Percentiles rank a stretch among this genome's conserved stretches.
Conservation (phyloP, 2,113 vertebrate species). For the Ammospiza nelsoni region DNA sequence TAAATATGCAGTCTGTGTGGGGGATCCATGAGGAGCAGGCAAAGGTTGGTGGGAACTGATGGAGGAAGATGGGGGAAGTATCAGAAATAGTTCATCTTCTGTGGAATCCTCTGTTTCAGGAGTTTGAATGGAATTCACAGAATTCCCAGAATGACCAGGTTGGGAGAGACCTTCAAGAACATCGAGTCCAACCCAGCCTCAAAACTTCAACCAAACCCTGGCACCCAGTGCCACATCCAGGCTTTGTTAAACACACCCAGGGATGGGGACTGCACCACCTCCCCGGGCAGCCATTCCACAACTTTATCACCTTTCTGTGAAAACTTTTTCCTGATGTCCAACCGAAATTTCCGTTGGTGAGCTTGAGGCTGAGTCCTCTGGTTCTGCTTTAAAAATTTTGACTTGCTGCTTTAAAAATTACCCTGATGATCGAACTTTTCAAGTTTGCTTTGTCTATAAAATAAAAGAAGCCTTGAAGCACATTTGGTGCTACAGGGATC, state of each 20-base stretch:
- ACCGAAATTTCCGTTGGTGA: not conserved
- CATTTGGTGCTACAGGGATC: not conserved
- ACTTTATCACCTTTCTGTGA: not conserved
- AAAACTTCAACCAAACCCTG: not conserved
- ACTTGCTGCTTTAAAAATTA: not conserved
- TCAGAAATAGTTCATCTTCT: not conserved
- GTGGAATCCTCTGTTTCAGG: not conserved
- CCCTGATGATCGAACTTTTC: not conserved
- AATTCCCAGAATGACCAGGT: not conserved
- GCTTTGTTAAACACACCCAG: not conserved
- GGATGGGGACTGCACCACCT: not conserved
- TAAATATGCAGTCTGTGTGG: not conserved
- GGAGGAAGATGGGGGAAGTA: not conserved
- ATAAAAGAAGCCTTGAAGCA: not conserved
- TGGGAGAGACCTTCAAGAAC: not conserved
- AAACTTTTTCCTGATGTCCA: not conserved
- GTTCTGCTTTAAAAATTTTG: not conserved
- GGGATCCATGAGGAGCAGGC: no score
- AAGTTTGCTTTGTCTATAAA: not conserved
- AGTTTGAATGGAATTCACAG: not conserved
- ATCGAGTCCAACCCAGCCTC: not conserved
- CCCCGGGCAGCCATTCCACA: no score
- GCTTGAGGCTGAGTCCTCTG: not conserved
- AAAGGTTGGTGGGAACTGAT: not conserved
- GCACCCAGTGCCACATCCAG: not conserved